Base-by-base conservation (phyloP, 1,140 invertebrate species). In the Drosophila kikkawai region DNA sequence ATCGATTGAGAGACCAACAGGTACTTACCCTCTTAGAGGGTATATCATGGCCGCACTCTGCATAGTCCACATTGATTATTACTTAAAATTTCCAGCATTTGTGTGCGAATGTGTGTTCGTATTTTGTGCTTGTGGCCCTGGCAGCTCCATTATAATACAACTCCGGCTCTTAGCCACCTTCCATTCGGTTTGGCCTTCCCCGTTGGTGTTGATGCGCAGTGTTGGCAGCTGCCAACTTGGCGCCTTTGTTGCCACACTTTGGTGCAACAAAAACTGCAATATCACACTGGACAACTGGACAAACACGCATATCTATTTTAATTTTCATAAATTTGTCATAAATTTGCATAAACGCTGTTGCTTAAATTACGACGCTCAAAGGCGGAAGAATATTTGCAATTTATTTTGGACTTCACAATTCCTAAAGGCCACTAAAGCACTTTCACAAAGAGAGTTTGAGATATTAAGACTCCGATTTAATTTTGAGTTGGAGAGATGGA, bases 291-390 rank as follows among this genome's bases (percentile, higher is more conserved):
- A 42, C 34, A 39, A 47, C 53, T 42, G 57, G 26, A 26, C 44
- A 45, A 34, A 42, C 42, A 45, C 26, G 17, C 53, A 51, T 39
- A 68, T 29, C 47, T 48, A 75, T 82, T 77, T 83, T 74, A 70
- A 83, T 83, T 83, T 87, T 78, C 84, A 88, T 84, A 90, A 81
- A 87, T 80, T 80, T 88, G 61, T 63, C 58, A 75, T 75, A 75
- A 84, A 88, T 88, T 71, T 88, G 48, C 81, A 78, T 84, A 90
- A 90, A 79, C 65, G 60, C 47, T 42, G 50, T 34, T 47, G 45
- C 47, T 79, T 59, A 44, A 71, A 45, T 53, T 75, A 48, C 39
- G 26, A 66, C 13, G 41, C 15, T 68, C 61, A 51, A 70, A 39
- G 65, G n/a, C 26, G 19, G 29, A 41, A n/a, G 37, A 41, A 55